Base-by-base conservation (phyloP, 1,140 invertebrate genomes). In the Polyergus mexicanus region DNA sequence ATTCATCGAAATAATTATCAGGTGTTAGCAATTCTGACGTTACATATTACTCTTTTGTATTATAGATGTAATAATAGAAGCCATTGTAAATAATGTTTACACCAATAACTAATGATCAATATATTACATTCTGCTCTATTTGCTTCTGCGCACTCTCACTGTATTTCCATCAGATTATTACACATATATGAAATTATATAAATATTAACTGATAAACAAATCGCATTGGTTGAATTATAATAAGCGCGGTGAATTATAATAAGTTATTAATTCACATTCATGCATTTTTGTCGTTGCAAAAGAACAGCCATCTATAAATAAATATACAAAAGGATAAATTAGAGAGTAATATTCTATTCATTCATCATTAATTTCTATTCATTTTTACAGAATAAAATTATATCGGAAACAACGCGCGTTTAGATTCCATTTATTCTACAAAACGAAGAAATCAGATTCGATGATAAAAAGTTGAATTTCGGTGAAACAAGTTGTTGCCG, bases 81-180 rank as follows among this genome's bases (percentile, higher is more conserved):
- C 56, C 5, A 47, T 83, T 83, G 56, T 83, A 74, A 83, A 74
- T 72, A 83, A 83, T 32, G 68, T 74, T 83, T 83, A 83, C 68
- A 83, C 38, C 68, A 58, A 62, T 74, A 83, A 81, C 78, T 44
- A 74, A 83, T 68, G 78, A 83, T 83, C 78, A 83, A 83, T 83
- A 83, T 83, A 83, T 83, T 83, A 83, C 78, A 83, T 83, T 68
- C 25, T 83, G 54, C 47, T 83, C 54, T 83, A 83, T 74, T 83
- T 83, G 68, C 68, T 83, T 83, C 78, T 83, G 78, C 78, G 68
- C 78, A 83, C 28, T 83, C 28, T 83, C 16, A 68, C 68, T 47
- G 75, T 78, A 65, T 32, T 72, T 83, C 38, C 19, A 44, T 5
- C n/a, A n/a, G 28, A 22, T 51, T 51, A 22, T 71, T 58, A 56